These are phyloP conservation scores for Cheilosia vernalis DNA, from an alignment of 2,888 invertebrate genomes.

Conservation along the genomic window DNA sequence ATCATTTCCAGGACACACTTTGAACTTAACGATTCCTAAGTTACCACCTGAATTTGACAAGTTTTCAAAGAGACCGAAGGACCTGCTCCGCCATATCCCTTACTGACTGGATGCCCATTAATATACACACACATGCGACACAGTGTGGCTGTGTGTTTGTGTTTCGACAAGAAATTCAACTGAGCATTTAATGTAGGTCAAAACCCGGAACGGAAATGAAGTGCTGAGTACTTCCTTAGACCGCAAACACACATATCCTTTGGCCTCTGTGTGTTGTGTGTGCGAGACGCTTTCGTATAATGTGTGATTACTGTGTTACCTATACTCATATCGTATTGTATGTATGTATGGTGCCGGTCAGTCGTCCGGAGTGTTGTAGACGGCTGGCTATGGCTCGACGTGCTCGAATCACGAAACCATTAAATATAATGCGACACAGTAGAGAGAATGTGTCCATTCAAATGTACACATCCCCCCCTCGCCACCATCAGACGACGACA, in stretches of 20 bases:
- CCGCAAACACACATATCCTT: conserved; percentile 70
- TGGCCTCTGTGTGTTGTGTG: conserved; percentile 38
- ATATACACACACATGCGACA: conserved; percentile 7
- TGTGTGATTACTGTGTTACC: conserved; percentile 41
- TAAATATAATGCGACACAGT: conserved; percentile 68
- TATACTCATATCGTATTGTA: neutral
- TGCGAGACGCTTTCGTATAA: conserved; percentile 33
- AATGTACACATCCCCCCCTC: conserved; percentile 33
- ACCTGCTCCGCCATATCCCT: conserved; percentile 23
- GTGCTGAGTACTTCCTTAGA: conserved; percentile 75
- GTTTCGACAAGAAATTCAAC: conserved; percentile 55
- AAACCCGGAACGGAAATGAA: conserved; percentile 75
- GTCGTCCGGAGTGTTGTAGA: conserved; percentile 5
- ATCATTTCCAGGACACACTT: conserved; percentile 73
- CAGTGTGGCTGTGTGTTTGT: neutral
- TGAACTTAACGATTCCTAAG: conserved; percentile 68
- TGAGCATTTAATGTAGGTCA: conserved; percentile 74
- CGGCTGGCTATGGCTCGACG: conserved; percentile 30
- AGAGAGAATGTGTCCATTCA: conserved; percentile 52
- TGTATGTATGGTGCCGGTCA: neutral
- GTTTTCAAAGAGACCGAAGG: conserved; percentile 48
- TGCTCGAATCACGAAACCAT: conserved; percentile 67
- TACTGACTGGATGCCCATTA: no score
- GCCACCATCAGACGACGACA: neutral
- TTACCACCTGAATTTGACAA: conserved; percentile 74